These are phyloP conservation scores for Felis catus DNA, from an alignment of 2,113 vertebrate genomes.

Conservation along the genomic window F.catus_Fca126_mat1.0 CM031419.1:47815501-47816000, in stretches of 20 bases:
- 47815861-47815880: not conserved
- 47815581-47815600: not conserved
- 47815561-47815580: not conserved
- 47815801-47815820: not conserved
- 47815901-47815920: not conserved
- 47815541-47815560: not conserved
- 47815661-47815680: not conserved
- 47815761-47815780: not conserved
- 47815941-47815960: not conserved
- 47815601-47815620: not conserved
- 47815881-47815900: not conserved
- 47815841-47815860: not conserved
- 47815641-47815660: not conserved
- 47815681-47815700: not conserved
- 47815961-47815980: not conserved
- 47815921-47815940: not conserved
- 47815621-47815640: not conserved
- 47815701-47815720: not conserved
- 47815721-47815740: not conserved
- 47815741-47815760: not conserved
- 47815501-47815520: not conserved
- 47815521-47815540: not conserved
- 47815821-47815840: not conserved
- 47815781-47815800: accelerated
- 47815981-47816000: not conserved